phyloP scores from a whole-genome alignment of 2,797 vertebrate genomes.

The Glossophaga mutica region DNA sequence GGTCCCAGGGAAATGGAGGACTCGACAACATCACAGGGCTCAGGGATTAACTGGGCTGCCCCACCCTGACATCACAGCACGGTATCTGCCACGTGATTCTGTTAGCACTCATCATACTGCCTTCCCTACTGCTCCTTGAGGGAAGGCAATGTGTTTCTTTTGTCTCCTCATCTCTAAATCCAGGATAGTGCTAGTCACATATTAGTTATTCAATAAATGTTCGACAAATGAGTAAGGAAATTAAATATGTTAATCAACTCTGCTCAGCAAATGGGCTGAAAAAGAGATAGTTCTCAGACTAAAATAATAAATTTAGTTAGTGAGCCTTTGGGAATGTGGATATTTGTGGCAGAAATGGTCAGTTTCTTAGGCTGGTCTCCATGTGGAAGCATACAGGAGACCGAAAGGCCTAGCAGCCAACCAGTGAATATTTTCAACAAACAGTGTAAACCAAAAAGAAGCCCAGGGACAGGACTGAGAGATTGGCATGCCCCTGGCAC shows the following conservation, averaged over 20 bases:
- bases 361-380: background rate
- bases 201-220: background rate
- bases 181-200: background rate
- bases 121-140: background rate
- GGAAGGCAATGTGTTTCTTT: background rate
- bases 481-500: rapidly evolving
- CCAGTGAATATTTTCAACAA: background rate
- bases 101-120: background rate
- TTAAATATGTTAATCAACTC: background rate
- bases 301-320: background rate
- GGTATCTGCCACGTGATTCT: background rate
- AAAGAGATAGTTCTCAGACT: background rate
- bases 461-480: no score
- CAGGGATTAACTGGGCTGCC: background rate
- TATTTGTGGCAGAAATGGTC: background rate
- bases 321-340: background rate
- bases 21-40: rapidly evolving
- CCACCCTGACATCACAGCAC: background rate
- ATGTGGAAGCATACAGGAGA: background rate
- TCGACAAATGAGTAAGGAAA: background rate
- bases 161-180: background rate
- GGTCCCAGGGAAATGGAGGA: background rate
- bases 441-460: background rate
- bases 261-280: background rate
- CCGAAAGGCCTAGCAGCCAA: background rate